Base-by-base conservation (phyloP, 2,888 invertebrate genomes). In the Metallyticus violacea region DNA sequence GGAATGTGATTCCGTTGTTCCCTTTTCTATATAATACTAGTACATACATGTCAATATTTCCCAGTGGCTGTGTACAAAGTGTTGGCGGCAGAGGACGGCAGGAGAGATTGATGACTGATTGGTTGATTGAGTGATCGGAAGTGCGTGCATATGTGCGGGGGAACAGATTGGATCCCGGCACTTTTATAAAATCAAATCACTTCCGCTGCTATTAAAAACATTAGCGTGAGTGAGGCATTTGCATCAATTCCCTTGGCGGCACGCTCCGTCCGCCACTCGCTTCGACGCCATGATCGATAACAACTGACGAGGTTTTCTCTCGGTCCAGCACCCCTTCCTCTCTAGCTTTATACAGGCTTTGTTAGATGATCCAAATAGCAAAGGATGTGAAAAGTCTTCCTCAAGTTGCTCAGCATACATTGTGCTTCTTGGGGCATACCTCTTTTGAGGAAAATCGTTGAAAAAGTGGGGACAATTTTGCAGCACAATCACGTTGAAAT, bases 1-100 rank as follows among this genome's bases (percentile, higher is more conserved):
- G 81, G 81, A 82, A 82, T 40, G 22, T 9, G 40, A 81, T 81
- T 81, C n/a, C 81, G 26, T 81, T 29, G n/a, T 82, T 82, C 82
- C 82, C 82, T 27, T 26, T 27, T 27, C 82, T 30, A 62, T 82
- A 76, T 82, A 22, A 82, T 26, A 30, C 26, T 62, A 62, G 40
- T 62, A 62, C 40, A 62, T 62, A 62, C 40, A 62, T 82, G 15
- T 82, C 9, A 82, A 76, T 82, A 76, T 82, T 76, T 76, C 76
- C 82, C 82, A 81, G 25, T 25, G 29, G 81, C 40, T 81, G 81
- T 81, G 81, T 81, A 62, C 40, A 62, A 62, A 62, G 40, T 62
- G 40, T 40, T 62, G 40, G 15, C 40, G 40, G 40, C 40, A 62
- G 40, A 62, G 40, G 40, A 62, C 40, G 40, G 9, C 4, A 3